These are phyloP conservation scores for Ceratoteleas bidentatus DNA, from an alignment of 1,140 invertebrate species.

Conservation along the genomic window DNA sequence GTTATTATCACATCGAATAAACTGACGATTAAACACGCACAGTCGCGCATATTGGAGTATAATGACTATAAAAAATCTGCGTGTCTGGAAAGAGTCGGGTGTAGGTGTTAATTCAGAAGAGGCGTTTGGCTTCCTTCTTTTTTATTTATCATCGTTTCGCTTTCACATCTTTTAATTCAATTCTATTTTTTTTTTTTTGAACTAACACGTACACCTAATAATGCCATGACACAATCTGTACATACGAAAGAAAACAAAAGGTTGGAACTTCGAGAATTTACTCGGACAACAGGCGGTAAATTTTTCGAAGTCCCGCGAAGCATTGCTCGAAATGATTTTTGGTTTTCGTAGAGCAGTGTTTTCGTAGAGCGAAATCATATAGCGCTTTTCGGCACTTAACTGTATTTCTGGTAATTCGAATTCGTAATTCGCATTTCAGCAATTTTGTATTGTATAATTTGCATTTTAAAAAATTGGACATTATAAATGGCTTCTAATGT, in stretches of 20 bases:
- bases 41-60: constrained; percentile 14
- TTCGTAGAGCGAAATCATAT: no score
- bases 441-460: no score
- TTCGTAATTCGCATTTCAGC: no score
- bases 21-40: constrained; percentile 21
- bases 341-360: no score
- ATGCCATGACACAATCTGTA: constrained; percentile 19
- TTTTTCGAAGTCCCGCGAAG: no score
- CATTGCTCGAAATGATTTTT: no score
- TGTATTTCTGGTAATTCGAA: no score
- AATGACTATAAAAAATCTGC: constrained; percentile 28
- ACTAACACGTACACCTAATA: constrained; percentile 18
- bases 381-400: no score
- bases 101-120: constrained; percentile 14
- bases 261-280: no score
- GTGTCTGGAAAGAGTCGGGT: constrained; percentile 19
- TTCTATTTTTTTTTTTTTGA: constrained; percentile 1
- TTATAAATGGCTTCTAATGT: no score
- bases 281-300: no score
- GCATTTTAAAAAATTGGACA: no score
- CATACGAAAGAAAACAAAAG: constrained; percentile 1
- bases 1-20: constrained; percentile 15
- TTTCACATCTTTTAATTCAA: neutral
- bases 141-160: neutral
- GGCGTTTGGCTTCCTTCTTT: neutral